Conservation (phyloP, 2,888 invertebrate species). For the Harpalus rubripes region DNA sequence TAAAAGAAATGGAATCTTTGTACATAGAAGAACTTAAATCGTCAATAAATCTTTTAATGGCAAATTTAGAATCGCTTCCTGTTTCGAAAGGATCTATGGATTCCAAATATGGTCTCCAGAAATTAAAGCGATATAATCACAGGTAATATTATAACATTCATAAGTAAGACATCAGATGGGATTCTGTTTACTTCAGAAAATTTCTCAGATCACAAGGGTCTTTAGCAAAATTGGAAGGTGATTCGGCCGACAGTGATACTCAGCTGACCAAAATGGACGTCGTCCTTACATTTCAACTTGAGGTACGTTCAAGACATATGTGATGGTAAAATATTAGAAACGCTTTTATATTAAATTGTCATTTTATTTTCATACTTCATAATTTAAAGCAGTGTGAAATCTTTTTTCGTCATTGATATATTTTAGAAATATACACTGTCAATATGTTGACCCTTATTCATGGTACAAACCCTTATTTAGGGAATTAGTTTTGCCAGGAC, state of each 20-base stretch:
- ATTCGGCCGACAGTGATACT: slow-evolving; percentile 96
- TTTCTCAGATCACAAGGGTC: slow-evolving; percentile 91
- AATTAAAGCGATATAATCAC: slow-evolving; percentile 98
- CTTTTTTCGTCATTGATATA: too few species aligned
- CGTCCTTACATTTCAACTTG: slow-evolving; percentile 96
- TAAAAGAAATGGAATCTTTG: slow-evolving; percentile 99
- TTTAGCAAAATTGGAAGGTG: slow-evolving; percentile 94
- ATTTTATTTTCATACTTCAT: background rate
- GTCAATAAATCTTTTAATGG: slow-evolving; percentile 98
- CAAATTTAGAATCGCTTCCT: slow-evolving; percentile 98
- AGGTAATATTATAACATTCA: slow-evolving; percentile 85
- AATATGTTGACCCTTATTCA: too few species aligned
- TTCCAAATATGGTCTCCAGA: slow-evolving; percentile 98
- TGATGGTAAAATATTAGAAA: too few species aligned
- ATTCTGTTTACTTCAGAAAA: slow-evolving; percentile 73
- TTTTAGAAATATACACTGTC: too few species aligned
- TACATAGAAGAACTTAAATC: slow-evolving; percentile 99
- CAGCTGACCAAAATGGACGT: slow-evolving; percentile 99
- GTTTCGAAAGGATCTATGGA: slow-evolving; percentile 99
- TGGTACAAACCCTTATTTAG: too few species aligned
- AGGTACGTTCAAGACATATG: slow-evolving; percentile 80
- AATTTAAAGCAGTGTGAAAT: background rate
- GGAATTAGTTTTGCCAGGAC: too few species aligned
- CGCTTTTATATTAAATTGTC: too few species aligned
- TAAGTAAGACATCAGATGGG: slow-evolving; percentile 73